These are phyloP conservation scores for Asobara japonica DNA, from an alignment of 1,140 invertebrate genomes.

Conservation along the genomic window DNA sequence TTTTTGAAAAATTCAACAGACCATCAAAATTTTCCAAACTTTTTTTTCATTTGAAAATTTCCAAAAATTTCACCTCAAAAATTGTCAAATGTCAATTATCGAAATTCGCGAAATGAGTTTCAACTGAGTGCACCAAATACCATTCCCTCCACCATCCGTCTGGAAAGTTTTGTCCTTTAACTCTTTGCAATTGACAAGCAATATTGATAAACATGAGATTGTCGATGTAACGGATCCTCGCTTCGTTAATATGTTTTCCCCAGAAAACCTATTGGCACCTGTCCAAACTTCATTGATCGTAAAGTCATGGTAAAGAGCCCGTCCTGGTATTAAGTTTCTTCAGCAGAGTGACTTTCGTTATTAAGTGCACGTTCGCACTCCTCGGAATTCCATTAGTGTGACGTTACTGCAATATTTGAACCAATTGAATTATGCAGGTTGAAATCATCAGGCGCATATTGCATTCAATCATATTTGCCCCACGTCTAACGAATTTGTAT, in stretches of 20 bases:
- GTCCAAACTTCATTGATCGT: conserved; percentile 53
- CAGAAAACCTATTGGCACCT: conserved; percentile 44
- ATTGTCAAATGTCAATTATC: no score
- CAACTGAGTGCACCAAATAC: no score
- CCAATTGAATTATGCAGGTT: not conserved
- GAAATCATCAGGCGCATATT: not conserved
- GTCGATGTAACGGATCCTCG: conserved; percentile 45
- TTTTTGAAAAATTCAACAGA: no score
- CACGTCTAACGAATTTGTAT: not conserved
- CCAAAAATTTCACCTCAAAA: no score
- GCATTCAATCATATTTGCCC: not conserved
- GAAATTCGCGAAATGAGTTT: no score
- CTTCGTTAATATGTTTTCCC: conserved; percentile 42
- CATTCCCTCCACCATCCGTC: no score
- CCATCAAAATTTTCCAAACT: no score
- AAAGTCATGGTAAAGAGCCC: conserved; percentile 19
- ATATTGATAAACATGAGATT: not conserved
- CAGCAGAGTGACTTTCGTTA: not conserved
- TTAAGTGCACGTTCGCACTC: not conserved
- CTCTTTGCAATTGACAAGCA: not conserved
- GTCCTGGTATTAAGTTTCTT: not conserved
- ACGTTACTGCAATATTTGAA: conserved; percentile 7
- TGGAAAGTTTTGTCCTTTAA: not conserved
- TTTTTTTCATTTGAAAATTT: no score
- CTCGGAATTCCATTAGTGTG: no score